Conservation (phyloP, 2,113 vertebrate species). For the Oncorhynchus masou region DNA sequence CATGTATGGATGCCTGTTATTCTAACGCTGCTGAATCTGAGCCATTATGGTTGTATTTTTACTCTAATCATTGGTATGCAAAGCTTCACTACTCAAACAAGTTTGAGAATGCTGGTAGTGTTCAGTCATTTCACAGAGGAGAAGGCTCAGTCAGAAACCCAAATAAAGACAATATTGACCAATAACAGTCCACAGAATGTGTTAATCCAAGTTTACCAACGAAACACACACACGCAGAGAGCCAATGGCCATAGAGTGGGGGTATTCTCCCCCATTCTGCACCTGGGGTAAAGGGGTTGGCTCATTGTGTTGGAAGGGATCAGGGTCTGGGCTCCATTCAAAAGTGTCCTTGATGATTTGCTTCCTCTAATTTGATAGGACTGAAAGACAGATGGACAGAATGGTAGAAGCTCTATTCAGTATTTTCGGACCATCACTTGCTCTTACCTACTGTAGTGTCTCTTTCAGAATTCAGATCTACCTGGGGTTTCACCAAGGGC, state of each 20-base stretch:
- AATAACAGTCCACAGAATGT: too few species aligned
- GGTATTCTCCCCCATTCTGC: slow-evolving; percentile 54
- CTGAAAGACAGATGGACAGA: too few species aligned
- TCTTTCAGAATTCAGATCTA: too few species aligned
- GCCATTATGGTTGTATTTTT: slow-evolving; percentile 10
- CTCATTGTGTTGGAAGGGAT: slow-evolving; percentile 61
- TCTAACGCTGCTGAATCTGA: slow-evolving; percentile 30
- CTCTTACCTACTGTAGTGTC: too few species aligned
- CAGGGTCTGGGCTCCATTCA: slow-evolving; percentile 22
- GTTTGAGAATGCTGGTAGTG: not conserved
- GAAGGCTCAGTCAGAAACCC: not conserved
- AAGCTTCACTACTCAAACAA: not conserved
- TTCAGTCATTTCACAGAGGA: not conserved
- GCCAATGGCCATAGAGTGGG: slow-evolving; percentile 30
- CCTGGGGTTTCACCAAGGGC: too few species aligned
- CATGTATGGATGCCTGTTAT: slow-evolving; percentile 33
- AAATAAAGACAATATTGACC: not conserved
- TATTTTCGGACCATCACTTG: too few species aligned
- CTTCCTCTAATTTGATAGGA: too few species aligned
- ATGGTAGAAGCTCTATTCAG: too few species aligned
- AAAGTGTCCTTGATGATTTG: too few species aligned
- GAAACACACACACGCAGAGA: slow-evolving; percentile 25
- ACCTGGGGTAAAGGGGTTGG: slow-evolving; percentile 44
- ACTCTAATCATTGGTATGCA: not conserved
- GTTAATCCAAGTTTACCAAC: slow-evolving; percentile 22